phyloP scores from a whole-genome alignment of 1,140 invertebrate genomes.

The Pollicipes pollicipes region DNA sequence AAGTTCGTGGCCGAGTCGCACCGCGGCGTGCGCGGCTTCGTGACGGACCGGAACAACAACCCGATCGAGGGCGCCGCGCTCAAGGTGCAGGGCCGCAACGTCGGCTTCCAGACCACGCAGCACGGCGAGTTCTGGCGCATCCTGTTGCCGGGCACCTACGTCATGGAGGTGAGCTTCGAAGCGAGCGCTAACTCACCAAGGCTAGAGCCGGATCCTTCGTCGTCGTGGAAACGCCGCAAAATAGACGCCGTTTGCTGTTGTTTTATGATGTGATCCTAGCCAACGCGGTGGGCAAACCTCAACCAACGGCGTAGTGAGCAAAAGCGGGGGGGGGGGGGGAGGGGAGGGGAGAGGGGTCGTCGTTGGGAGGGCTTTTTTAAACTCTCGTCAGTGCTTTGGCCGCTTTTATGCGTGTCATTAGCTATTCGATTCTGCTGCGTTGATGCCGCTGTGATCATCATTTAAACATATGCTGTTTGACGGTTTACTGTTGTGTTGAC shows the following conservation, averaged over 20 bases:
- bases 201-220: neutral
- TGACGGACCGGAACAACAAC: conserved; percentile 59
- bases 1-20: conserved; percentile 76
- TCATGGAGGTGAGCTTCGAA: conserved; percentile 44
- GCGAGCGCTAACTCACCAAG: neutral
- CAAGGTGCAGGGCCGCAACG: conserved; percentile 65
- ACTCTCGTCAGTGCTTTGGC: too few species aligned
- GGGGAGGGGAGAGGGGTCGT: too few species aligned
- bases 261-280: neutral
- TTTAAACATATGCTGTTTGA: too few species aligned
- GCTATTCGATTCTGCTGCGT: too few species aligned
- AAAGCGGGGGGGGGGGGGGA: too few species aligned
- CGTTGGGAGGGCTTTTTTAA: too few species aligned
- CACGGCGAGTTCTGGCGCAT: conserved; percentile 89
- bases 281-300: too few species aligned
- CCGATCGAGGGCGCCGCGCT: conserved; percentile 64
- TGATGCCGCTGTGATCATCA: too few species aligned
- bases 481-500: too few species aligned
- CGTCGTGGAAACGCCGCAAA: neutral
- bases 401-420: too few species aligned
- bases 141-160: conserved; percentile 61
- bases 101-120: conserved; percentile 70
- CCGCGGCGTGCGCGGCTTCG: conserved; percentile 62
- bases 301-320: neutral
- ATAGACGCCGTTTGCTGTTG: too few species aligned